Evolutionary conservation across 23 tunicate genomes (phyloP).

Genomic region (Diplosoma virens): DNA sequence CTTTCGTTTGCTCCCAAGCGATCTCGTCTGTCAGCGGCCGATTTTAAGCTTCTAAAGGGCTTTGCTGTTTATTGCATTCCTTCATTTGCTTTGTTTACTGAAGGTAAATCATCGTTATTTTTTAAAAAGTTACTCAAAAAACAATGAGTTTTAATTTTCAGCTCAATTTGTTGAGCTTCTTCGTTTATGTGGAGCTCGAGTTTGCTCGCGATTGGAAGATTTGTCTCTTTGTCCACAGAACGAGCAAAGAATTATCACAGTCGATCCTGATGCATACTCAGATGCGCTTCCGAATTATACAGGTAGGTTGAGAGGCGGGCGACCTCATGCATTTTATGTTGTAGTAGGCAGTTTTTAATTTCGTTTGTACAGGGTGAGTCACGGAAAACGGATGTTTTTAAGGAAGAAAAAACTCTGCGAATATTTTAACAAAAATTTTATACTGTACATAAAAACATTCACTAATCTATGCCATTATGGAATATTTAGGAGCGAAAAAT

Average conservation of each 20-base stretch:
- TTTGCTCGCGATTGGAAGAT: slow-evolving; percentile 25
- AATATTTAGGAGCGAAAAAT: too few species aligned
- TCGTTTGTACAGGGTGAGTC: too few species aligned
- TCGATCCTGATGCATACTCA: slow-evolving; percentile 57
- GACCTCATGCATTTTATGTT: too few species aligned
- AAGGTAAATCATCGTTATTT: slow-evolving; percentile 41
- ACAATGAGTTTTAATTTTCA: too few species aligned
- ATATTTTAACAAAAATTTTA: too few species aligned
- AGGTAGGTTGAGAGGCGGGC: too few species aligned
- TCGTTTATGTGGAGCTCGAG: slow-evolving; percentile 60
- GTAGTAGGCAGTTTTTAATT: too few species aligned
- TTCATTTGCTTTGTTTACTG: slow-evolving; percentile 55
- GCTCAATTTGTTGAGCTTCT: slow-evolving; percentile 54
- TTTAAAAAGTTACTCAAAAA: too few species aligned
- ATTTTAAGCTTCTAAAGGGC: slow-evolving; percentile 26
- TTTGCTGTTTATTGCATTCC: slow-evolving; percentile 45
- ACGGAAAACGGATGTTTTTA: too few species aligned
- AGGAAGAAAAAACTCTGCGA: too few species aligned
- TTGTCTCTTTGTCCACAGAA: background rate
- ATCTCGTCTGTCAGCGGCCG: slow-evolving; percentile 27
- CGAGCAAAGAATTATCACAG: slow-evolving; percentile 33
- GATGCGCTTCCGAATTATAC: slow-evolving; percentile 42
- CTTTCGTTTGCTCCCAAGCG: slow-evolving; percentile 45
- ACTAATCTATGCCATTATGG: too few species aligned
- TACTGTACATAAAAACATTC: too few species aligned